Evolutionary conservation across 2,888 invertebrate genomes (phyloP).

Genomic region (Mimachlamys varia): DNA sequence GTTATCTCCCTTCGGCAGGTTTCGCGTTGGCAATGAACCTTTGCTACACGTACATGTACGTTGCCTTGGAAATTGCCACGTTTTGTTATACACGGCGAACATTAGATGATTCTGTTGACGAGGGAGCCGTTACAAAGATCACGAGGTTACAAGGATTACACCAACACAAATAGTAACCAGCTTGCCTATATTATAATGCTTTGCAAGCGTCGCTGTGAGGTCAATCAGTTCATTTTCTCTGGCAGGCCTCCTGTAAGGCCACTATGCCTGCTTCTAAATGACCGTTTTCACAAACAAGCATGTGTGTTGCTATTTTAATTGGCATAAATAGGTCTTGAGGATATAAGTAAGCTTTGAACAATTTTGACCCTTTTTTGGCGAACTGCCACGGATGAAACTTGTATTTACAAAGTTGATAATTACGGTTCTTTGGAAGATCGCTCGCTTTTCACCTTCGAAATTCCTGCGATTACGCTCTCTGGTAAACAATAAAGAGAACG

Average conservation of each 20-base stretch:
- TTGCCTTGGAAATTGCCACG: background rate
- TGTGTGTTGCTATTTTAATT: background rate
- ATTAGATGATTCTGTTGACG: background rate
- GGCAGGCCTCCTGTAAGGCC: background rate
- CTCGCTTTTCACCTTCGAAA: too few species aligned
- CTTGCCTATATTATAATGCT: background rate
- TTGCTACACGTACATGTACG: background rate
- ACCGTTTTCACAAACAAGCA: background rate
- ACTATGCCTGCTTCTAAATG: background rate
- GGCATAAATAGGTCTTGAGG: background rate
- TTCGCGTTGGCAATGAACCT: background rate
- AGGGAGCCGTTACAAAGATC: background rate
- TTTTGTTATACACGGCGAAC: background rate
- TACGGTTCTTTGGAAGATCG: too few species aligned
- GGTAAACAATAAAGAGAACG: too few species aligned
- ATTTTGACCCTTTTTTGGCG: background rate
- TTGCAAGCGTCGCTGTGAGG: background rate
- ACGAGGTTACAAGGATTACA: background rate
- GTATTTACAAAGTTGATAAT: too few species aligned
- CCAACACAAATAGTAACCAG: background rate
- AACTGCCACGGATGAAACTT: background rate
- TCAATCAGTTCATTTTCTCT: background rate
- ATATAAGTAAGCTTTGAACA: background rate
- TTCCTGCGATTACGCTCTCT: too few species aligned
- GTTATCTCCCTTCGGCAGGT: background rate